Base-by-base conservation (phyloP, 2,113 vertebrate species). In the Zosterops japonicus region DNA sequence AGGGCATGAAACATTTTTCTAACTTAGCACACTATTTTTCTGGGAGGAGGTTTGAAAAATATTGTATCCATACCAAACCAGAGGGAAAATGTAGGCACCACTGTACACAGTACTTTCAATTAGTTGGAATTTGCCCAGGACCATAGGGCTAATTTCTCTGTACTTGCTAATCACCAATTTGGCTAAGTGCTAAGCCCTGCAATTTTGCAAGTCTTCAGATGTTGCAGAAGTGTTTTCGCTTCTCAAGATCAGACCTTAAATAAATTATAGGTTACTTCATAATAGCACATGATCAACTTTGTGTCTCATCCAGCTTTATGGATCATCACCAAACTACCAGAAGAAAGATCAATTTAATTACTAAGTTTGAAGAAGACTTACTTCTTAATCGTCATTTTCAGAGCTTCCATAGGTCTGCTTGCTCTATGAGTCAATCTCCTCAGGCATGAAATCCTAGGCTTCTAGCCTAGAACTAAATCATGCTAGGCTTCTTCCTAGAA, bases 281-380 rank as follows among this genome's bases (percentile, higher is more conserved):
- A 90, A 94, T 35, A 84, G 87, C 68, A 92, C 75, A 68, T 64
- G 28, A 93, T 79, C 84, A 88, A 41, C 71, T 93, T 76, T 83
- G 47, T 70, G 82, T 63, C 60, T 96, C 88, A 94, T 81, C 50
- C 60, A 81, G 75, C 27, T 86, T 95, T 93, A 88, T 63, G 76
- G 93, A 86, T 71, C 86, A 91, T 70, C 83, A 75, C n/a, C 24
- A 92, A 82, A 78, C 69, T 87, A 87, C 52, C 8, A 31, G 47
- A 86, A n/a, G 31, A 90, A 86, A 83, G 44, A 93, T 90, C 79
- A 90, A 90, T 92, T 93, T 96, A 92, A 94, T 96, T 91, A 67
- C 56, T 56, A 92, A 90, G 71, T 75, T 53, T 93, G 71, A 71
- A 83, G 50, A 74, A 69, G 47, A 59, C 50, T 70, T 79, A 74